Percentiles rank a stretch among this genome's conserved stretches.
Evolutionary conservation across 2,797 vertebrate genomes (phyloP).

Genomic region (Peromyscus eremicus): DNA sequence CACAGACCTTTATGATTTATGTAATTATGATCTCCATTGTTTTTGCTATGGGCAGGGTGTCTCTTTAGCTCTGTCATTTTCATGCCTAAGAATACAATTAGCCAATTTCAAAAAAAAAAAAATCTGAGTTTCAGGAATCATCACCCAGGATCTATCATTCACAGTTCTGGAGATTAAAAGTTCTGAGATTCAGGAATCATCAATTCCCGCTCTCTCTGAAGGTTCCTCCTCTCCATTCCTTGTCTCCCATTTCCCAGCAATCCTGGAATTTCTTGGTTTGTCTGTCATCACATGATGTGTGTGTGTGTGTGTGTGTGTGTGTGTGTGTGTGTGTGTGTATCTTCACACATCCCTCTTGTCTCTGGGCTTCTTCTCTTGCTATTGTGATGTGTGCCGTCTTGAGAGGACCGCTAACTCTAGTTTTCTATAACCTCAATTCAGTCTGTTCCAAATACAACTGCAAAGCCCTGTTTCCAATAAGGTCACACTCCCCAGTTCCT

Average conservation of each 20-base stretch:
- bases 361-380: background rate
- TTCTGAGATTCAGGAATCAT: background rate
- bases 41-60: slow-evolving; percentile 11
- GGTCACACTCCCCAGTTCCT: background rate
- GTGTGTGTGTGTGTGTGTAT: no score
- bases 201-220: background rate
- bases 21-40: background rate
- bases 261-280: background rate
- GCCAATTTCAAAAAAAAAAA: slow-evolving; percentile 17
- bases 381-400: background rate
- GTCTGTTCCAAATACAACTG: slow-evolving; percentile 23
- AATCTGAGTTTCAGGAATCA: background rate
- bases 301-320: no score
- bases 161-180: background rate
- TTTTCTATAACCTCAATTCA: background rate
- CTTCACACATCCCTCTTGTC: background rate
- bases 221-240: background rate
- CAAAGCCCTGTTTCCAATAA: slow-evolving; percentile 29
- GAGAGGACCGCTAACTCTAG: background rate
- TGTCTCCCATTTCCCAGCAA: background rate
- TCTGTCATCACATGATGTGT: background rate
- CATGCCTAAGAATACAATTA: background rate
- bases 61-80: slow-evolving; percentile 27
- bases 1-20: background rate
- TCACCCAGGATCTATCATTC: background rate